Evolutionary conservation across 2,113 vertebrate genomes (phyloP).

Genomic region (Anseranas semipalmata): DNA sequence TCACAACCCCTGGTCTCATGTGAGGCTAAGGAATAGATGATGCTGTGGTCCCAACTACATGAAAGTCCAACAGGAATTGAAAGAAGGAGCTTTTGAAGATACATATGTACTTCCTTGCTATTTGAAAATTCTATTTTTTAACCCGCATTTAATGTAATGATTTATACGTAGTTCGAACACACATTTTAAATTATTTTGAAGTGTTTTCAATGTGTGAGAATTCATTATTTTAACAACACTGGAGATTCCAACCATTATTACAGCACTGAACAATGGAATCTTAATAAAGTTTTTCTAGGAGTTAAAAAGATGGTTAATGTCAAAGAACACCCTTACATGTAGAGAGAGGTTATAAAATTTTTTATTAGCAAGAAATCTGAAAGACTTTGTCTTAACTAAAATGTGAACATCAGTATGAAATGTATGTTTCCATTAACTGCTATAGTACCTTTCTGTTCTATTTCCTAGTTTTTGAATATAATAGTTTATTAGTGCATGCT

Average conservation of each 20-base stretch:
- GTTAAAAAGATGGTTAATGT: neutral
- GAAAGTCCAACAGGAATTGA: rapidly evolving
- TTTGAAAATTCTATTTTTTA: neutral
- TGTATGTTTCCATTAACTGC: neutral
- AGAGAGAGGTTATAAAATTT: neutral
- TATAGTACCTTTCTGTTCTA: neutral
- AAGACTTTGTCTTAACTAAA: neutral
- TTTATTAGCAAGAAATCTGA: slow-evolving; percentile 1
- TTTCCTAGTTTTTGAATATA: neutral
- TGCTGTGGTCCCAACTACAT: rapidly evolving
- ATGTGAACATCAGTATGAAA: neutral
- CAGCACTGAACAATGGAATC: neutral
- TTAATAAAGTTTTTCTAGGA: neutral
- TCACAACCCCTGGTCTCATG: rapidly evolving
- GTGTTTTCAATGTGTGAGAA: neutral
- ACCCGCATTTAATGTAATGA: neutral
- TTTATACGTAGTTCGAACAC: neutral
- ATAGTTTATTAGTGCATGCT: neutral
- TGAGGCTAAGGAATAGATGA: neutral
- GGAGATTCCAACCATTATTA: neutral
- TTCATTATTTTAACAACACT: neutral
- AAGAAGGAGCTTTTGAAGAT: neutral
- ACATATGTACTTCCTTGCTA: neutral
- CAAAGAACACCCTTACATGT: neutral
- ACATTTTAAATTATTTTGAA: neutral